Conservation (phyloP, 2,113 vertebrate genomes). For the Clarias gariepinus region DNA sequence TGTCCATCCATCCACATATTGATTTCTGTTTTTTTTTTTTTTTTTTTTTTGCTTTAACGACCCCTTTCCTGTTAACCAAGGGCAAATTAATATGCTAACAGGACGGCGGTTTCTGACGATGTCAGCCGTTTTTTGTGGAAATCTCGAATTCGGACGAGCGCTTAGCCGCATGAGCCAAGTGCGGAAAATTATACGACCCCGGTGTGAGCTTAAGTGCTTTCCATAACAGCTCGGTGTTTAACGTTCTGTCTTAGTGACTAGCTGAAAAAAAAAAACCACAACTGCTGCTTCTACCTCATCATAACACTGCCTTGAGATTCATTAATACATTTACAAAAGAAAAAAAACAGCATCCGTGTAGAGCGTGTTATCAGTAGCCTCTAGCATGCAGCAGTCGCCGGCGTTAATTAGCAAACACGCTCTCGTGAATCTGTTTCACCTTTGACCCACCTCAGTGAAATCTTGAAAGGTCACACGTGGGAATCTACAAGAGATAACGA, state of each 20-base stretch:
- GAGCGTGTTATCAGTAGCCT: conserved; percentile 8
- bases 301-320: not conserved
- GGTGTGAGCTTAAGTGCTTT: conserved; percentile 19
- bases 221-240: not conserved
- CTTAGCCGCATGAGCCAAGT: conserved; percentile 5
- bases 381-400: conserved; percentile 5
- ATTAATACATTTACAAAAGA: conserved; percentile 22
- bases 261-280: not conserved
- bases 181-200: conserved; percentile 1
- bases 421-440: conserved; percentile 37
- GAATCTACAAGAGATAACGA: not conserved
- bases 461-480: conserved; percentile 10
- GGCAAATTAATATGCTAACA: conserved; percentile 51
- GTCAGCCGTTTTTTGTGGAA: conserved; percentile 53
- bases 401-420: conserved; percentile 46
- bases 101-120: conserved; percentile 27
- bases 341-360: not conserved
- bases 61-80: conserved; percentile 8
- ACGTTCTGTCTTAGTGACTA: not conserved
- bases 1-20: conserved; percentile 50
- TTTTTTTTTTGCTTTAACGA: not conserved
- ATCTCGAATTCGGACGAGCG: conserved; percentile 34
- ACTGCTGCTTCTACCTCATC: conserved; percentile 28
- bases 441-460: conserved; percentile 13
- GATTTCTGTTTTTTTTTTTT: conserved; percentile 37